A percentile compares a stretch with the other conserved stretches of the same genome.
Conservation (phyloP, 2,888 invertebrate genomes). For the Leucophora obtusa region DNA sequence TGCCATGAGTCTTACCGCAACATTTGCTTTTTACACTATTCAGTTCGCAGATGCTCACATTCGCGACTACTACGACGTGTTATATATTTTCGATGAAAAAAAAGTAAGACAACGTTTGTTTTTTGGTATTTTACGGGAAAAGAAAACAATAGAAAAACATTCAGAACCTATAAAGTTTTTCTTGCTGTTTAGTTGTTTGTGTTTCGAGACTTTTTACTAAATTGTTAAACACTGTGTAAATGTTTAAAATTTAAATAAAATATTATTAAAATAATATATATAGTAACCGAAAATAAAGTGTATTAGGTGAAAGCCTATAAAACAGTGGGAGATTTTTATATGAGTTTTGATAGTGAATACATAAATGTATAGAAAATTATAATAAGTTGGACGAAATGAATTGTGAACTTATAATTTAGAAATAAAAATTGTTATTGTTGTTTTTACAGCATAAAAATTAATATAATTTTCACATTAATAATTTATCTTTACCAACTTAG, state of each 20-base stretch:
- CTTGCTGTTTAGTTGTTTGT: neutral
- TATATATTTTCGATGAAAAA: conserved; percentile 15
- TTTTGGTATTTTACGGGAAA: conserved; percentile 4
- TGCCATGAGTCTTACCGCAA: conserved; percentile 48
- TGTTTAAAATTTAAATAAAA: neutral
- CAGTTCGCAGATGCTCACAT: conserved; percentile 56
- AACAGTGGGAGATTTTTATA: conserved; percentile 28
- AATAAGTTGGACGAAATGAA: neutral
- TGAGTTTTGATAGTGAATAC: neutral
- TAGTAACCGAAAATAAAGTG: neutral
- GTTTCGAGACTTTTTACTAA: neutral
- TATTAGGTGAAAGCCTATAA: neutral
- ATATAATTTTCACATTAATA: too few relatives aligned
- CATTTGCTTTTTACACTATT: conserved; percentile 45
- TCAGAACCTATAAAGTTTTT: neutral
- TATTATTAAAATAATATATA: neutral
- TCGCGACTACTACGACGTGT: conserved; percentile 32
- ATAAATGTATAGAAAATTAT: neutral
- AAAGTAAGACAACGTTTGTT: neutral
- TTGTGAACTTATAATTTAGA: too few relatives aligned
- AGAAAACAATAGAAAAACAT: neutral
- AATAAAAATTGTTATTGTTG: too few relatives aligned
- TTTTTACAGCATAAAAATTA: too few relatives aligned
- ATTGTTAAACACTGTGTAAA: neutral
- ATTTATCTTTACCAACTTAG: too few relatives aligned